Conservation (phyloP, 2,888 invertebrate genomes). For the Megalurothrips usitatus region DNA sequence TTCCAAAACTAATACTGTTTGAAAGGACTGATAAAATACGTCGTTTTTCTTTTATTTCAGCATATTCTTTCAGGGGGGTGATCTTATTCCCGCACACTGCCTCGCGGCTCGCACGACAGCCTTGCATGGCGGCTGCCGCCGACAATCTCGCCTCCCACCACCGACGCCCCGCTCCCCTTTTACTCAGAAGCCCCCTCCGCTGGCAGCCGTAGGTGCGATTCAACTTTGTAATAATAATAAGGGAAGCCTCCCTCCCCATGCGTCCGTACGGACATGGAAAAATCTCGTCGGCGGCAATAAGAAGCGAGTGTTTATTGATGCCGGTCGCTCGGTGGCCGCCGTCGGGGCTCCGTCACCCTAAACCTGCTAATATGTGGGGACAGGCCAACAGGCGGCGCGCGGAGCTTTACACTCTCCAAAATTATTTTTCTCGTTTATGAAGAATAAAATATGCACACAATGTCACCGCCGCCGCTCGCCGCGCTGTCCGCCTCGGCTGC, state of each 20-base stretch:
- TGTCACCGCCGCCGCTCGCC: conserved; percentile 1
- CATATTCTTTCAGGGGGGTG: too few species aligned
- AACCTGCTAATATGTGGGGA: conserved; percentile 24
- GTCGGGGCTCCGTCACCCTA: conserved; percentile 20
- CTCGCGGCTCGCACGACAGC: too few species aligned
- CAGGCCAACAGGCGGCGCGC: not conserved
- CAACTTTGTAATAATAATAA: conserved; percentile 13
- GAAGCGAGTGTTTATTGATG: not conserved
- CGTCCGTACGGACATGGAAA: conserved; percentile 1
- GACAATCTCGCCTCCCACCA: not conserved
- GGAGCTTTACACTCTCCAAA: not conserved
- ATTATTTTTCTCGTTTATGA: conserved; percentile 13
- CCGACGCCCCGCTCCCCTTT: too few species aligned
- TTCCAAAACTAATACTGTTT: too few species aligned
- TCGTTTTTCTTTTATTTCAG: too few species aligned
- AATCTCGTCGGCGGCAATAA: conserved; percentile 14
- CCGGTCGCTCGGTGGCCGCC: not conserved
- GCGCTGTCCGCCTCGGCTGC: not conserved
- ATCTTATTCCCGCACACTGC: too few species aligned
- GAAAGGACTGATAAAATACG: too few species aligned
- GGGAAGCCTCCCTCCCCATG: not conserved
- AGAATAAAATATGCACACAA: conserved; percentile 15
- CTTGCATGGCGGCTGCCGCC: not conserved
- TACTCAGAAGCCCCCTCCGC: not conserved
- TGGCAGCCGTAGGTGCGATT: conserved; percentile 1